Evolutionary conservation across 2,888 invertebrate species (phyloP), one percentile per base, ranked within the genome.

Genomic region (Callosobruchus maculatus): DNA sequence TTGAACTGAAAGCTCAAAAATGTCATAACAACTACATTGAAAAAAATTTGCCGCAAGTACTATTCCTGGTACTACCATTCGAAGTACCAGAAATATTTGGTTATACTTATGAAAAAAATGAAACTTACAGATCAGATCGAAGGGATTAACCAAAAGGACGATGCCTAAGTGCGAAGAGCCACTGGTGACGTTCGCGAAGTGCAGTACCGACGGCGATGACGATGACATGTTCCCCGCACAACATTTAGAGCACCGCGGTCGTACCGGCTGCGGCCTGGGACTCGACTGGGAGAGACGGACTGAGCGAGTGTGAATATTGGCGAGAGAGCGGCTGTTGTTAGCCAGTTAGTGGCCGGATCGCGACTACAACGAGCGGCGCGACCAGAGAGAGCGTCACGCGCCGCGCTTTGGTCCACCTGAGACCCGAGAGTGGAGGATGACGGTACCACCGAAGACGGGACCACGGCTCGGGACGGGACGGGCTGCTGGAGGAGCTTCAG

Each of bases 251-350:
- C 13, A 13, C 49, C 49, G 49, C 49, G 49, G 13, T 18, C 9
- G 49, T 49, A 49, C 49, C 49, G 26, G 7, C 2, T n/a, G 3
- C 26, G 26, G 7, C 2, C 49, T 7, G 49, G 13, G 49, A 49
- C 49, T 49, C 3, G 49, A n/a, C n/a, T n/a, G n/a, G n/a, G n/a
- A n/a, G n/a, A n/a, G n/a, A n/a, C n/a, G n/a, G n/a, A n/a, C n/a
- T n/a, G n/a, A n/a, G n/a, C n/a, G n/a, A 73, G 68, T 71, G 73
- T 73, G 74, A 78, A 78, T 78, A 78, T 76, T 76, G 75, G 75
- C 78, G 75, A 49, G 49, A 30, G 30, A 49, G 49, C 13, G 49
- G 49, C 13, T 75, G 77, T 77, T 75, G 77, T 77, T 78, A 73
- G 72, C 78, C 74, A 75, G 68, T 73, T 76, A 78, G 72, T 76